A percentile compares a stretch with the other conserved stretches of the same genome.
These are phyloP conservation scores for Parapristionchus giblindavisi DNA, from an alignment of 2,888 invertebrate genomes.

Conservation along the genomic window DNA sequence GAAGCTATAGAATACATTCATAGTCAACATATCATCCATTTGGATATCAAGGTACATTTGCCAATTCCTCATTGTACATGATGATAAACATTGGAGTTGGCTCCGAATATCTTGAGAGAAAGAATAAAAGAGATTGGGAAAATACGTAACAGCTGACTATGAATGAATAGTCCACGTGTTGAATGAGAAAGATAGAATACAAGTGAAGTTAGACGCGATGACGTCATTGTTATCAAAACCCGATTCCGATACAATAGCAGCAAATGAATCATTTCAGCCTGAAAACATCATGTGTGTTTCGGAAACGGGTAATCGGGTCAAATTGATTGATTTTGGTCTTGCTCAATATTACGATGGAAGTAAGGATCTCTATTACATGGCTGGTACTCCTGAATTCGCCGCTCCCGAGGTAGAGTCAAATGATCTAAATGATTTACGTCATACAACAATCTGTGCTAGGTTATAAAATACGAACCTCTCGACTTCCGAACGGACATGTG, in stretches of 20 bases:
- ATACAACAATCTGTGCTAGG: too few species aligned
- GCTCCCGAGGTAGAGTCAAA: constrained; percentile 78
- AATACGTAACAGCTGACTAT: constrained; percentile 26
- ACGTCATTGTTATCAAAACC: too few species aligned
- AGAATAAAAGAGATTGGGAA: too few species aligned
- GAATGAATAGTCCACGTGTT: too few species aligned
- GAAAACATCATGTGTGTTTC: constrained; percentile 97
- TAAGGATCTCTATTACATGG: constrained; percentile 67
- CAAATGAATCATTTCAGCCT: constrained; percentile 81
- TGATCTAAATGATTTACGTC: too few species aligned
- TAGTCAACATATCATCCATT: constrained; percentile 89
- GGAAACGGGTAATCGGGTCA: constrained; percentile 94
- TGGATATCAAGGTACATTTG: constrained; percentile 88
- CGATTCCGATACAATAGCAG: too few species aligned
- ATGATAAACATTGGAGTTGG: too few species aligned
- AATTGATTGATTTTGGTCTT: constrained; percentile 97
- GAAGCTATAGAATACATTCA: constrained; percentile 98
- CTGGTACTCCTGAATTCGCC: constrained; percentile 96
- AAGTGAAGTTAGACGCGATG: too few species aligned
- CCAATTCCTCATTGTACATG: not conserved
- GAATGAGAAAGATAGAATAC: too few species aligned
- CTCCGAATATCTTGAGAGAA: too few species aligned
- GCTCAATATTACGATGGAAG: constrained; percentile 78
- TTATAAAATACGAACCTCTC: constrained; percentile 96
- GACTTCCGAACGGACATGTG: constrained; percentile 92